Conservation (phyloP, 2,797 vertebrate genomes). For the Limnodromus scolopaceus region DNA sequence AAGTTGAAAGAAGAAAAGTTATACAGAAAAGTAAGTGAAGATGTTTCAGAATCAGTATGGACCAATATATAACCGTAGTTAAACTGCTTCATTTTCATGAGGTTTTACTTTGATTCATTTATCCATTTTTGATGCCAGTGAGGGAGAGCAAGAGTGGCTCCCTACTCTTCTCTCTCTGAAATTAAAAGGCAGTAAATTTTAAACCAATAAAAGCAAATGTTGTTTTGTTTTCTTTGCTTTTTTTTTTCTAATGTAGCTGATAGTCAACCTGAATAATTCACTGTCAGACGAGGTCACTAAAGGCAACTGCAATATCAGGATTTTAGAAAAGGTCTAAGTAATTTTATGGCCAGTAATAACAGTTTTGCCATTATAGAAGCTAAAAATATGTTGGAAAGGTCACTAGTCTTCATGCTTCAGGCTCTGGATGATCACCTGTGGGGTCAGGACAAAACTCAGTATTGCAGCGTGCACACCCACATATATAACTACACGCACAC, state of each 20-base stretch:
- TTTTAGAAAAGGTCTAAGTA: conserved; percentile 64
- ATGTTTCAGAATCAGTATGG: neutral
- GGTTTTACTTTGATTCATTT: conserved; percentile 59
- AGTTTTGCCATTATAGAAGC: conserved; percentile 60
- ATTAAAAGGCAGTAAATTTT: conserved; percentile 72
- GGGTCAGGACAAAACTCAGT: conserved; percentile 21
- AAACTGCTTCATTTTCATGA: conserved; percentile 61
- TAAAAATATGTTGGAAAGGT: conserved; percentile 66
- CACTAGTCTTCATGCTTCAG: conserved; percentile 52
- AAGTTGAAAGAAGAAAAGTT: neutral
- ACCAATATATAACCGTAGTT: neutral
- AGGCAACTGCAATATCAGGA: conserved; percentile 60
- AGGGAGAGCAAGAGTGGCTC: conserved; percentile 42
- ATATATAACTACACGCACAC: too few species aligned
- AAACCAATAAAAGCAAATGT: conserved; percentile 59
- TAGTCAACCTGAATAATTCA: conserved; percentile 68
- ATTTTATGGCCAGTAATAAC: conserved; percentile 68
- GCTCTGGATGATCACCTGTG: neutral
- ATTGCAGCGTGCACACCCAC: neutral
- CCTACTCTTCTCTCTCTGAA: conserved; percentile 33
- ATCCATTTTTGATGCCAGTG: conserved; percentile 45
- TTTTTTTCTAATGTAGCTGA: conserved; percentile 16
- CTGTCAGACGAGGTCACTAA: conserved; percentile 48
- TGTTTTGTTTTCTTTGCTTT: neutral
- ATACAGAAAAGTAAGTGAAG: neutral